Percentiles rank a stretch among this genome's conserved stretches.
Conservation (phyloP, 2,113 vertebrate genomes). For the Ciconia maguari region DNA sequence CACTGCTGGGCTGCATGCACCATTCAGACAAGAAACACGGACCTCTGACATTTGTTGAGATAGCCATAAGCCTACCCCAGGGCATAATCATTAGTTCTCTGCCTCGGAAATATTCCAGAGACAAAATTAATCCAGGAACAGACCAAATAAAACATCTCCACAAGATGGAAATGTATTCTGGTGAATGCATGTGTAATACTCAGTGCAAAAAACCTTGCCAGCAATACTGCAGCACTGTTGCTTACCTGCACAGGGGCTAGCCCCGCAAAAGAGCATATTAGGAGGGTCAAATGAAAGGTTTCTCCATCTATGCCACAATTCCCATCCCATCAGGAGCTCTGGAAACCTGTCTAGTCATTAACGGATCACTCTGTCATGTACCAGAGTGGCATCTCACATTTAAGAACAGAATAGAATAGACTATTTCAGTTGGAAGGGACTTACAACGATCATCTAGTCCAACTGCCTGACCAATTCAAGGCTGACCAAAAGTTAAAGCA, state of each 20-base stretch:
- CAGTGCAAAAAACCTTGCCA: neutral
- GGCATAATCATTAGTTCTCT: neutral
- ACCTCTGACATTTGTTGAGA: neutral
- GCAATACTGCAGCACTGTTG: neutral
- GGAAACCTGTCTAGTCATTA: neutral
- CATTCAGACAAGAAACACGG: neutral
- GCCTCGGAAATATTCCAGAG: neutral
- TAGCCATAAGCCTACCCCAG: neutral
- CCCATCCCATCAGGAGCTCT: neutral
- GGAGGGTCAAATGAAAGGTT: neutral
- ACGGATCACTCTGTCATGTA: neutral
- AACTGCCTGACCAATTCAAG: neutral
- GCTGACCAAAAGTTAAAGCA: neutral
- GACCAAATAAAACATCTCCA: neutral
- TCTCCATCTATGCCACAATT: neutral
- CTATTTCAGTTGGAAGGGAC: neutral
- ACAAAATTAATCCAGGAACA: neutral
- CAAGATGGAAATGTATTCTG: neutral
- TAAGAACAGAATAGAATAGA: neutral
- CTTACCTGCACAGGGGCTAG: neutral
- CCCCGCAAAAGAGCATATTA: neutral
- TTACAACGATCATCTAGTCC: accelerated
- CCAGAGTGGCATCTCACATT: neutral
- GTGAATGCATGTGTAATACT: neutral
- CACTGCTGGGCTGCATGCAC: neutral